Evolutionary conservation across 2,888 invertebrate species (phyloP).

Genomic region (Mycalesis mineus): DNA sequence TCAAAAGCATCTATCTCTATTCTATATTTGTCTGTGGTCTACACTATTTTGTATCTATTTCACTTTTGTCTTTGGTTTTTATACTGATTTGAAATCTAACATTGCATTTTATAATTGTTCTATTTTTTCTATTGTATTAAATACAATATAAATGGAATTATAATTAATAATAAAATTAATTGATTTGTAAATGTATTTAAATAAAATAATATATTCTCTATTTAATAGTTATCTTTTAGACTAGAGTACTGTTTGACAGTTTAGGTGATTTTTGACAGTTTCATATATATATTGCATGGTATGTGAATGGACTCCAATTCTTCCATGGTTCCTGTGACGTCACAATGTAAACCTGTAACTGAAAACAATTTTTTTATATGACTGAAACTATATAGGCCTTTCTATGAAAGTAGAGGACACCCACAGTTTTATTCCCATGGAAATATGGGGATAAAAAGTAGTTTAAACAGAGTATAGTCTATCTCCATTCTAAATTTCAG

Average conservation of each 20-base stretch:
- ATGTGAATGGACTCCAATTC: constrained; percentile 42
- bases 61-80: constrained; percentile 28
- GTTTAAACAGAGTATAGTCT: too few relatives aligned
- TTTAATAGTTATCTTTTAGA: constrained; percentile 25
- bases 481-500: too few relatives aligned
- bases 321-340: constrained; percentile 51
- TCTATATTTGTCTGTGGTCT: constrained; percentile 8
- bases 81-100: constrained; percentile 16
- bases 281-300: constrained; percentile 41
- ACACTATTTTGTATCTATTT: constrained; percentile 16
- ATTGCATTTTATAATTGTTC: constrained; percentile 7
- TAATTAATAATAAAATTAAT: constrained; percentile 14
- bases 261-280: constrained; percentile 46
- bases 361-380: constrained; percentile 38
- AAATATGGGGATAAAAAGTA: too few relatives aligned
- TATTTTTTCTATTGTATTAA: constrained; percentile 28
- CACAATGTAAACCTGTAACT: constrained; percentile 35
- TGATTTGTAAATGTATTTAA: constrained; percentile 12
- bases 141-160: constrained; percentile 42
- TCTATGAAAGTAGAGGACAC: too few relatives aligned
- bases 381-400: too few relatives aligned
- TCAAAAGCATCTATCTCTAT: constrained; percentile 44
- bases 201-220: constrained; percentile 1
- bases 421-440: too few relatives aligned
- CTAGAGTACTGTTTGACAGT: constrained; percentile 23